These are phyloP conservation scores for Chlamydotis undulata DNA, from an alignment of 2,113 vertebrate genomes.

Conservation along the genomic window DNA sequence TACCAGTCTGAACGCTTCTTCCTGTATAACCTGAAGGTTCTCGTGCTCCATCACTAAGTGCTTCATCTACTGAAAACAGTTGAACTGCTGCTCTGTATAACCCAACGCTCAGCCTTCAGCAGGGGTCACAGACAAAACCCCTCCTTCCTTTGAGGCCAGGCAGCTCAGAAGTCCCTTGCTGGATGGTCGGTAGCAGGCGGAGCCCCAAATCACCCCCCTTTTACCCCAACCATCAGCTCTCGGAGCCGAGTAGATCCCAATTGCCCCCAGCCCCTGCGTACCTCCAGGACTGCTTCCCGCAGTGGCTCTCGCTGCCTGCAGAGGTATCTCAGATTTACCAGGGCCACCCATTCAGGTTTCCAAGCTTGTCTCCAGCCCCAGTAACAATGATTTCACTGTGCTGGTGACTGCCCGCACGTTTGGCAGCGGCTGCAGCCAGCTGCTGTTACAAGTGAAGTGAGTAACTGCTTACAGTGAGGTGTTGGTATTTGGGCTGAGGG, in stretches of 20 bases:
- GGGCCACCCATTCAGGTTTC: neutral
- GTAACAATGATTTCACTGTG: neutral
- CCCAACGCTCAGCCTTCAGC: neutral
- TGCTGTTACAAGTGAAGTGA: neutral
- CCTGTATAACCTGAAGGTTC: neutral
- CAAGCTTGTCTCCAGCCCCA: neutral
- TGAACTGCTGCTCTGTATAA: too few relatives aligned
- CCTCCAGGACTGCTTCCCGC: neutral
- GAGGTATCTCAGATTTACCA: neutral
- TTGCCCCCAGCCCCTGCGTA: fast-evolving
- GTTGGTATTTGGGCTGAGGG: conserved; percentile 16
- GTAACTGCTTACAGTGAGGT: neutral
- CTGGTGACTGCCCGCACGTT: fast-evolving
- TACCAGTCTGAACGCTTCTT: neutral
- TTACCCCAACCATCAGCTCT: neutral
- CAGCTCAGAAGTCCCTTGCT: neutral
- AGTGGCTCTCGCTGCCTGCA: neutral
- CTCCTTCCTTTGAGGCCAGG: neutral
- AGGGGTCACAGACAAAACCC: neutral
- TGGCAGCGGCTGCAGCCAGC: neutral
- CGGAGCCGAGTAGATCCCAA: fast-evolving
- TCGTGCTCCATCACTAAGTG: neutral
- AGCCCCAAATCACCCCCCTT: neutral
- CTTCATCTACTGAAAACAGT: neutral
- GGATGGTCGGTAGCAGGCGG: too few relatives aligned